phyloP scores from a whole-genome alignment of 2,113 vertebrate species.

The Alligator sinensis region DNA sequence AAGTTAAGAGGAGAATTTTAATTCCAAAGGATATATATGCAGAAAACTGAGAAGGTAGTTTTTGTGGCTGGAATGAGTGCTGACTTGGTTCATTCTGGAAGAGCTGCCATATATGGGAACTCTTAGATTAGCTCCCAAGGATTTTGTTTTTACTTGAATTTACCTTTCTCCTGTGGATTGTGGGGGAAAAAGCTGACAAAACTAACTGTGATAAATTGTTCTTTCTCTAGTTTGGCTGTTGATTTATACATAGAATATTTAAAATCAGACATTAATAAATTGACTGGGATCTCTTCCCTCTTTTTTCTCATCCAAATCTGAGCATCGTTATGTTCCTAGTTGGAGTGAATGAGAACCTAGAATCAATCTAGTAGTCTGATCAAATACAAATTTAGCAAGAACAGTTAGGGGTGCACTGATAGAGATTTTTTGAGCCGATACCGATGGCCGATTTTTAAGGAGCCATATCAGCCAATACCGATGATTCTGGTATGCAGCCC shows the following conservation, averaged over 20 bases:
- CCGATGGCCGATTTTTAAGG: too few relatives aligned
- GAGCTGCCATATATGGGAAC: background rate
- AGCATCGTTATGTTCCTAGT: background rate
- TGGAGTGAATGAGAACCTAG: background rate
- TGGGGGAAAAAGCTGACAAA: background rate
- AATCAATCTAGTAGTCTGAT: background rate
- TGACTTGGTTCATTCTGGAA: background rate
- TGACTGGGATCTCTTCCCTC: background rate
- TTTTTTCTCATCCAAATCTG: background rate
- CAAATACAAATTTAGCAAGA: background rate
- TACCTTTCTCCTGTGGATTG: background rate
- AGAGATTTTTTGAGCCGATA: too few relatives aligned
- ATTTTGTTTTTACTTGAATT: background rate
- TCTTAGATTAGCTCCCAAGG: background rate
- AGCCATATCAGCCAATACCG: too few relatives aligned
- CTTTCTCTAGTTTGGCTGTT: background rate
- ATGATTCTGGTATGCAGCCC: too few relatives aligned
- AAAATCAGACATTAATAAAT: background rate
- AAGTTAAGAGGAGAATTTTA: background rate
- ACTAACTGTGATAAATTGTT: background rate
- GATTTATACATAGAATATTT: background rate
- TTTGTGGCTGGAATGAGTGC: too few relatives aligned
- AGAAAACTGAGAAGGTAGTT: background rate
- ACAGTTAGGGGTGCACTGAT: too few relatives aligned
- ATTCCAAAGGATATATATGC: background rate